A percentile compares a stretch with the other conserved stretches of the same genome.
Conservation (phyloP, 2,113 vertebrate species). For the Emydocephalus ijimae region DNA sequence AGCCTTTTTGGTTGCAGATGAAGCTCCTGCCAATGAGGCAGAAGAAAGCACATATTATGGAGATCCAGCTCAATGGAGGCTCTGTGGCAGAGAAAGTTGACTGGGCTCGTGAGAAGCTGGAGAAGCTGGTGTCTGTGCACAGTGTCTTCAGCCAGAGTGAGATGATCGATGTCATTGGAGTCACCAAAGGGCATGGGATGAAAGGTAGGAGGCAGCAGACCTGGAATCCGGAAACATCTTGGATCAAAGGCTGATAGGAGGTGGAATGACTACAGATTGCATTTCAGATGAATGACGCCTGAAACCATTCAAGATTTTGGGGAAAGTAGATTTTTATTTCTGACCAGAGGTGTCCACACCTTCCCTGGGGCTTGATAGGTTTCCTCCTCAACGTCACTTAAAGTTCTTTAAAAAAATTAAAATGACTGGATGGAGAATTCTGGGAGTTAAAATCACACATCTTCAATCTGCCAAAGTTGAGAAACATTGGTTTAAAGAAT, state of each 20-base stretch:
- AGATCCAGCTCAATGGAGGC: slow-evolving; percentile 78
- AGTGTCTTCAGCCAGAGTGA: slow-evolving; percentile 74
- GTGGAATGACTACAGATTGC: background rate
- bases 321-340: background rate
- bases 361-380: background rate
- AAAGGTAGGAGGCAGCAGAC: slow-evolving; percentile 65
- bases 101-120: slow-evolving; percentile 74
- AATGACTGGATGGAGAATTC: background rate
- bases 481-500: background rate
- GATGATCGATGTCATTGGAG: slow-evolving; percentile 77
- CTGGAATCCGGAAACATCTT: background rate
- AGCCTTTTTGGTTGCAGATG: slow-evolving; percentile 62
- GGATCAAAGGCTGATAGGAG: background rate
- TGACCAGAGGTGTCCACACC: background rate
- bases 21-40: slow-evolving; percentile 75
- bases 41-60: slow-evolving; percentile 82
- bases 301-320: too few species aligned
- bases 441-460: background rate
- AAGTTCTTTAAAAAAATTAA: background rate
- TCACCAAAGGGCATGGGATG: slow-evolving; percentile 77
- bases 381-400: background rate
- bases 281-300: background rate
- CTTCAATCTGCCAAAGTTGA: background rate
- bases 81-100: slow-evolving; percentile 77
- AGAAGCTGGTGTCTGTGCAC: slow-evolving; percentile 73